Base-by-base conservation (phyloP, 2,113 vertebrate genomes). In the Scomber scombrus region DNA sequence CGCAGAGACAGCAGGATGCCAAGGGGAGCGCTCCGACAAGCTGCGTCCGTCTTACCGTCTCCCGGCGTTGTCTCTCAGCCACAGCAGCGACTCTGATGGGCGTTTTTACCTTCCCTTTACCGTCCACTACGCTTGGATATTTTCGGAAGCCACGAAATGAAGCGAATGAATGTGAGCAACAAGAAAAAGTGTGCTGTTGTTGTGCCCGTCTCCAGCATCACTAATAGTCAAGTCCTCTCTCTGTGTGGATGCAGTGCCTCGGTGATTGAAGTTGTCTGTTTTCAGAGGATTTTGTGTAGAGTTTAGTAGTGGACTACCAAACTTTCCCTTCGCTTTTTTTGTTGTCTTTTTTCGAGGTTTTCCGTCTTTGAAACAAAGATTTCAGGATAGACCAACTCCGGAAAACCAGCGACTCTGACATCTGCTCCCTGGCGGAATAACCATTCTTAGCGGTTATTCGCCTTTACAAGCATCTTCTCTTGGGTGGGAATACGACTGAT, bases 151-250 rank as follows among this genome's bases (percentile, higher is more conserved):
- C 75, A 7, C 84, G 80, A 91, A 85, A 95, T 94, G 94, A 95
- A 95, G 89, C 93, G 93, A 86, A 91, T 95, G 93, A 95, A 95
- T 90, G 95, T 95, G 94, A 95, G 94, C 91, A 89, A 93, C 91
- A 81, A 88, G 85, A 91, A 40, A 40, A 40, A 90, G 88, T 93
- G 90, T 91, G 80, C 75, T 72, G 85, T 84, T 83, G 88, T 88
- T 82, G 85, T 85, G 70, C 78, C 87, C 19, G 86, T 85, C 89
- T 85, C 86, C 92, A 76, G 87, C 84, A 80, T 87, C 90, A 81
- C 72, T 82, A 49, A 58, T 85, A 81, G 78, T 58, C 84, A 82
- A 85, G 82, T 83, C 71, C 49, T 40, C 79, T 73, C 81, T 79
- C 64, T 54, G 89, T 86, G 13, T 86, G 93, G 90, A 91, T 88